Conservation (phyloP, 1,140 invertebrate genomes). For the Hormaphis cornu region DNA sequence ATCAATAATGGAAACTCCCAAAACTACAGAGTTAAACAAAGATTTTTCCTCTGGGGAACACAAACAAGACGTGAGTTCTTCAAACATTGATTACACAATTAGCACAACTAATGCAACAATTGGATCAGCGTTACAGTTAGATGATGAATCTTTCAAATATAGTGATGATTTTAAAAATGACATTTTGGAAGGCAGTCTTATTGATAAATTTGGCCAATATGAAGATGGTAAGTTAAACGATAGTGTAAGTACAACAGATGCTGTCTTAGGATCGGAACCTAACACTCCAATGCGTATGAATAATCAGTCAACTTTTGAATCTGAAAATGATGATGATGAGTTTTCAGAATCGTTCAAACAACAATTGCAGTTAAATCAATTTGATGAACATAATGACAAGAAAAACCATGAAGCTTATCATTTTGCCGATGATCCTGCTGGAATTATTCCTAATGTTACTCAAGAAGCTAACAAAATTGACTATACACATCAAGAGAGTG, state of each 20-base stretch:
- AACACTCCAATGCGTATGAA: slow-evolving; percentile 21
- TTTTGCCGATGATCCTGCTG: slow-evolving; percentile 8
- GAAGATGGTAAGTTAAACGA: slow-evolving; percentile 15
- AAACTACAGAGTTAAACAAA: not conserved
- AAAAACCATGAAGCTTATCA: slow-evolving; percentile 8
- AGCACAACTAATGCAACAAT: not conserved
- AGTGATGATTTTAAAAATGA: slow-evolving; percentile 6
- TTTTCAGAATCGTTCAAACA: not conserved
- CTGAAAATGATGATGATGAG: slow-evolving; percentile 13
- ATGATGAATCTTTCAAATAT: not conserved
- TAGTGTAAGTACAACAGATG: slow-evolving; percentile 16
- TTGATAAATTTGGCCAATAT: not conserved
- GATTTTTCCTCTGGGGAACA: not conserved
- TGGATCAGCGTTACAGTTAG: not conserved
- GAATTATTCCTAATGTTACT: slow-evolving; percentile 7
- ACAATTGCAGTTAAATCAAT: not conserved
- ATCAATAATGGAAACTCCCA: not conserved
- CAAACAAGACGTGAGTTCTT: not conserved
- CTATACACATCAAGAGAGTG: not conserved
- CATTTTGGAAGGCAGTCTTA: not conserved
- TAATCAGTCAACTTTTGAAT: slow-evolving; percentile 23
- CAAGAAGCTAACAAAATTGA: not conserved
- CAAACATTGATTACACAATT: slow-evolving; percentile 2
- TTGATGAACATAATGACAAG: slow-evolving; percentile 7
- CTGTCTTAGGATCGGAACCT: slow-evolving; percentile 13